Base-by-base conservation (phyloP, 2,888 invertebrate species). In the Lasioglossum vierecki region DNA sequence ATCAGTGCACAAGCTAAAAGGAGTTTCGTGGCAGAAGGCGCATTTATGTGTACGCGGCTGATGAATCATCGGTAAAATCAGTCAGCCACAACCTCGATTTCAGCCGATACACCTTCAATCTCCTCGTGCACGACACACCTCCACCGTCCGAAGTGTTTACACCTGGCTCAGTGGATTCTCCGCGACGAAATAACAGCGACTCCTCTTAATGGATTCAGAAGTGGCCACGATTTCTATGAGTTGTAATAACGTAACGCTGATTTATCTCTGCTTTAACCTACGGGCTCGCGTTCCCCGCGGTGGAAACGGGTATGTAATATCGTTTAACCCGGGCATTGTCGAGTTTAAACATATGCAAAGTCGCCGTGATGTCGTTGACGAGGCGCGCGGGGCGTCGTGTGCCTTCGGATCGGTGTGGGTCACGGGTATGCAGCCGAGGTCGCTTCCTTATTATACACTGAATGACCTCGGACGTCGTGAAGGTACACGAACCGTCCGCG, bases 281-380 rank as follows among this genome's bases (percentile, higher is more conserved):
- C 87, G 89, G 88, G 85, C 82, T 78, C 83, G 80, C 82, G 35
- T 89, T 76, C 80, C 84, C 78, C 86, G 85, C 86, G 85, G 76
- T 87, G 84, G 89, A 88, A 90, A 88, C 90, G 90, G 46, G 63
- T 90, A 90, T 82, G 91, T 92, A 92, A 93, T 93, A 93, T 93
- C 93, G 93, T 93, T 93, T 93, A 93, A 93, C 93, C 93, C 90
- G 90, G 78, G 92, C 90, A 93, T 93, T 93, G 93, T 93, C 87
- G 90, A 87, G 93, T 93, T 93, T 93, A 93, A 93, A 88, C 91
- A 90, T 93, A 93, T 93, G 93, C 92, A 93, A 93, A 93, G 93
- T 90, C 88, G 88, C 89, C 93, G 92, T 93, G 93, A 93, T 92
- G 91, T 89, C 90, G 92, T 91, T 88, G 91, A 91, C 88, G 88